phyloP scores from a whole-genome alignment of 1,140 invertebrate species.

The Diabrotica undecimpunctata region DNA sequence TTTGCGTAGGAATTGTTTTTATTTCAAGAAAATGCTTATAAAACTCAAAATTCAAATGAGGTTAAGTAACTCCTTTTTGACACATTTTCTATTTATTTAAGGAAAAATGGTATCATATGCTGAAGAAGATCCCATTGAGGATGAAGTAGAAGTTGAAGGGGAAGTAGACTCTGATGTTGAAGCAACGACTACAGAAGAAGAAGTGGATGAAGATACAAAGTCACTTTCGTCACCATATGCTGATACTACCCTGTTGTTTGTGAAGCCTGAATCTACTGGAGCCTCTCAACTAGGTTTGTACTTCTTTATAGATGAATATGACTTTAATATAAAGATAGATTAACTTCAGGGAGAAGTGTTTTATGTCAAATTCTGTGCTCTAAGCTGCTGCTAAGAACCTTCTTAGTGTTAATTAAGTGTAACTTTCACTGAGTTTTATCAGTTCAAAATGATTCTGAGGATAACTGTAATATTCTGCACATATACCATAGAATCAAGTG shows the following conservation, averaged over 20 bases:
- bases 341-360: no score
- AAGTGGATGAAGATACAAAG: conserved; percentile 67
- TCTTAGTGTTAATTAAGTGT: no score
- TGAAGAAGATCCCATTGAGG: conserved; percentile 73
- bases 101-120: conserved; percentile 59
- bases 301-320: background rate
- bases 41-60: background rate
- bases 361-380: no score
- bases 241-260: conserved; percentile 89
- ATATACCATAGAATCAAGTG: no score
- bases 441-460: no score
- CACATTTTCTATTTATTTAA: conserved; percentile 47
- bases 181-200: conserved; percentile 59
- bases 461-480: no score
- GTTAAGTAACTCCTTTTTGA: background rate
- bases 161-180: conserved; percentile 61
- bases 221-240: conserved; percentile 83
- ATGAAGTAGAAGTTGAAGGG: conserved; percentile 68
- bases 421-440: no score
- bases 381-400: no score
- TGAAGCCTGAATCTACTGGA: conserved; percentile 67
- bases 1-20: background rate
- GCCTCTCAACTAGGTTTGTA: conserved; percentile 58
- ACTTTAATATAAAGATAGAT: no score
- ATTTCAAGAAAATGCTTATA: background rate